Percentiles rank a stretch among this genome's conserved stretches.
Evolutionary conservation across 2,888 invertebrate genomes (phyloP).

Genomic region (Pogonocherus hispidulus): DNA sequence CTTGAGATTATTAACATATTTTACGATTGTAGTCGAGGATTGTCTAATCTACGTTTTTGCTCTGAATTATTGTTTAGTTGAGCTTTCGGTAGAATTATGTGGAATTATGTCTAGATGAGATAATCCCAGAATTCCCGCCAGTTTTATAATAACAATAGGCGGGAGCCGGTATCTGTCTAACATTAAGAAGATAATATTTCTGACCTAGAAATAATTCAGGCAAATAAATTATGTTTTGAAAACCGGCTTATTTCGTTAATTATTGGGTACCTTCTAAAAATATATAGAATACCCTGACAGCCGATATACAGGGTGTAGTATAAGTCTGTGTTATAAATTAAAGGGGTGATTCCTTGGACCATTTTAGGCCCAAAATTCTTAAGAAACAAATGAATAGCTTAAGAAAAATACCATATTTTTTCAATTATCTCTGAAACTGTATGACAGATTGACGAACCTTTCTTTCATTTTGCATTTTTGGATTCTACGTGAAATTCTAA

Average conservation of each 20-base stretch:
- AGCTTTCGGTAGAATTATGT: conserved; percentile 10
- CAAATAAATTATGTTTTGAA: conserved; percentile 21
- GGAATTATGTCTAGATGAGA: conserved; percentile 10
- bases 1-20: no score
- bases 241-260: conserved; percentile 4
- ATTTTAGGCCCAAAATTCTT: no score
- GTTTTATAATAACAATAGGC: conserved; percentile 15
- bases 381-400: no score
- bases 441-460: no score
- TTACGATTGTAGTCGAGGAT: no score
- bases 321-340: no score
- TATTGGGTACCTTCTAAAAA: background rate
- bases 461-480: no score
- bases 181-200: conserved; percentile 7
- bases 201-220: conserved; percentile 15
- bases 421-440: no score
- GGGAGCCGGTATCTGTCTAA: conserved; percentile 10
- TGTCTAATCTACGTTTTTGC: background rate
- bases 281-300: background rate
- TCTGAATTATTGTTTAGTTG: background rate
- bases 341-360: no score
- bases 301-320: no score
- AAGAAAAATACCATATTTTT: no score
- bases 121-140: conserved; percentile 26
- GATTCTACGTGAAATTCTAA: no score